These are phyloP conservation scores for Chelonoidis abingdonii DNA, from an alignment of 2,113 vertebrate species.

Conservation along the genomic window DNA sequence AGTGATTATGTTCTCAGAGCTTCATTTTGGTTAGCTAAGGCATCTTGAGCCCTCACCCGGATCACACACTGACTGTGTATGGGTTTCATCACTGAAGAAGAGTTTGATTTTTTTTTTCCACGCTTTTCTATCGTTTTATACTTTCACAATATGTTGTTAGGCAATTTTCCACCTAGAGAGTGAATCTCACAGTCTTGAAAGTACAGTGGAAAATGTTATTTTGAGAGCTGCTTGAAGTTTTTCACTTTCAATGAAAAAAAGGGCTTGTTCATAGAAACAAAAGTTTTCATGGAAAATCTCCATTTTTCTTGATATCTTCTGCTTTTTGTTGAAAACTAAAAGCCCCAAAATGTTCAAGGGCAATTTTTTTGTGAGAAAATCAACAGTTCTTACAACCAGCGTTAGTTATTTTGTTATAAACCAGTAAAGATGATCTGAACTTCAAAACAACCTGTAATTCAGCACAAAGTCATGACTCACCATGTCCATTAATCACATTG, in stretches of 20 bases:
- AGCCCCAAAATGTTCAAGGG: not conserved
- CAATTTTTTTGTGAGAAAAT: not conserved
- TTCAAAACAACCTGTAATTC: not conserved
- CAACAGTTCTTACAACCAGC: not conserved
- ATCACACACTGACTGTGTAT: not conserved
- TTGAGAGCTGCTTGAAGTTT: not conserved
- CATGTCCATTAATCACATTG: not conserved
- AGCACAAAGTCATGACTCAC: rapidly evolving
- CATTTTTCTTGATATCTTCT: not conserved
- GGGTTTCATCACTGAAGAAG: not conserved
- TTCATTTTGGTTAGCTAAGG: not conserved
- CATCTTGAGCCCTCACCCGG: not conserved
- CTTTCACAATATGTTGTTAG: not conserved
- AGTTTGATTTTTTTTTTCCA: not conserved
- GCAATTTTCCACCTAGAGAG: not conserved
- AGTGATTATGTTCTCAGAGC: not conserved
- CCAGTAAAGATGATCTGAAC: not conserved
- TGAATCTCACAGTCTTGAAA: not conserved
- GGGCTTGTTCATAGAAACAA: not conserved
- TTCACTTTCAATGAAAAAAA: not conserved
- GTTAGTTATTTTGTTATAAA: not conserved
- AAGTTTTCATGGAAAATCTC: not conserved
- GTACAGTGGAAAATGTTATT: not conserved
- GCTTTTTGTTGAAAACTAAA: not conserved
- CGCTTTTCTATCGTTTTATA: not conserved